These are phyloP conservation scores for Mactromeris polynyma DNA, from an alignment of 2,888 invertebrate species.

Conservation along the genomic window DNA sequence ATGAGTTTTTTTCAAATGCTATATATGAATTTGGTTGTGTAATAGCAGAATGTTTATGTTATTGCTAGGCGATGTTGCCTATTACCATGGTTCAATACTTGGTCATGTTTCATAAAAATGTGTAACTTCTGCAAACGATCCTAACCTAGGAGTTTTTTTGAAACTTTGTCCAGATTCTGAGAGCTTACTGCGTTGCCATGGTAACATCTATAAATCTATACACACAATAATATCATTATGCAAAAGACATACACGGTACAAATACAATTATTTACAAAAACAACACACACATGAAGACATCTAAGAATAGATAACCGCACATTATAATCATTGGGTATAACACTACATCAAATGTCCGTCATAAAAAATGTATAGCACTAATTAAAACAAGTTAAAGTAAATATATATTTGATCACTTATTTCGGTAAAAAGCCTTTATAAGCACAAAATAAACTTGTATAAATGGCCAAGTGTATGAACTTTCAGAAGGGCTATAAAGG, in stretches of 20 bases:
- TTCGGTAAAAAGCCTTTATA: neutral
- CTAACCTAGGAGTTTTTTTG: too few species aligned
- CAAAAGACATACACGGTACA: neutral
- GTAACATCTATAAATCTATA: neutral
- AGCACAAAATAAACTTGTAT: neutral
- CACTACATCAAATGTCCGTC: neutral
- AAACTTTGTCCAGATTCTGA: too few species aligned
- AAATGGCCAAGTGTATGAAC: too few species aligned
- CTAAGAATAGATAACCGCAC: neutral
- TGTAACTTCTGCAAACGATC: too few species aligned
- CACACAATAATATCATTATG: constrained; percentile 1
- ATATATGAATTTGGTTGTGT: too few species aligned
- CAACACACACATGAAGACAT: neutral
- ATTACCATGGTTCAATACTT: too few species aligned
- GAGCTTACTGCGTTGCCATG: neutral
- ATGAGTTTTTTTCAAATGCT: too few species aligned
- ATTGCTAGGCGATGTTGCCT: too few species aligned
- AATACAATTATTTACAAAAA: neutral
- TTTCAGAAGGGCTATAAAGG: neutral
- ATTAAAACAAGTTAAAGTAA: neutral
- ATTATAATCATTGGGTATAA: neutral
- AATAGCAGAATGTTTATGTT: too few species aligned
- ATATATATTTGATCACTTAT: neutral
- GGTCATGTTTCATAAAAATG: too few species aligned
- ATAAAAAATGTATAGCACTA: neutral